These are phyloP conservation scores for Dendrocincla tyrannina DNA, from an alignment of 2,797 vertebrate genomes.

Conservation along the genomic window DNA sequence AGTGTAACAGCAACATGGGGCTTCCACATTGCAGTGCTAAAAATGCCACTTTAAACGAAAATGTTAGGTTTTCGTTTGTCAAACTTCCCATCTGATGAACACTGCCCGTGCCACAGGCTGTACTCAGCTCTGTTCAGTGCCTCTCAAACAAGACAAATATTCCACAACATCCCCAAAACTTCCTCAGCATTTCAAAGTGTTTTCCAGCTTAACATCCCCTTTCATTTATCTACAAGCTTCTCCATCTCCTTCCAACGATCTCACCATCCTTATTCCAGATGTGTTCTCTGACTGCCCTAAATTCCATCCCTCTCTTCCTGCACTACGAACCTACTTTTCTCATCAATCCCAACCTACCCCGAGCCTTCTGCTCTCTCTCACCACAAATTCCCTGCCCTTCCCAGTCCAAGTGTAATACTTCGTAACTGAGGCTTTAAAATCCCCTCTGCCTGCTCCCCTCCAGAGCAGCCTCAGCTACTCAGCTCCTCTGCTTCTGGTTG, in stretches of 20 bases:
- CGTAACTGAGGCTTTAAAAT: background rate
- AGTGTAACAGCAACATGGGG: background rate
- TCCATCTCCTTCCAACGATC: background rate
- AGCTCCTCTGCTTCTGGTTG: background rate
- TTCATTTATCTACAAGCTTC: background rate
- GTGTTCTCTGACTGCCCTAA: background rate
- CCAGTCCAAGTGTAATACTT: background rate
- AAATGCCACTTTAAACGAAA: background rate
- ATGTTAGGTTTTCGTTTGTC: background rate
- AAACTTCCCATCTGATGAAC: background rate
- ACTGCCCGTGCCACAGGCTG: background rate
- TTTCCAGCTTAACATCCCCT: background rate
- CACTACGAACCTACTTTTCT: background rate
- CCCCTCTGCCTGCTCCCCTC: background rate
- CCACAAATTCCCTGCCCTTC: background rate
- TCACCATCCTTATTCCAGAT: background rate
- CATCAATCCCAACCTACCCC: background rate
- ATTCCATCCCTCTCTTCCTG: background rate
- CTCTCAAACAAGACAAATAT: background rate
- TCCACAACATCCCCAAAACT: fast-evolving
- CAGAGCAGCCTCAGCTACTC: background rate
- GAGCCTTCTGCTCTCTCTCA: background rate
- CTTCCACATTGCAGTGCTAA: background rate
- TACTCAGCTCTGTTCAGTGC: fast-evolving
- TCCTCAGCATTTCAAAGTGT: background rate